Conservation (phyloP, 2,888 invertebrate genomes). For the Temnothorax unifasciatus region DNA sequence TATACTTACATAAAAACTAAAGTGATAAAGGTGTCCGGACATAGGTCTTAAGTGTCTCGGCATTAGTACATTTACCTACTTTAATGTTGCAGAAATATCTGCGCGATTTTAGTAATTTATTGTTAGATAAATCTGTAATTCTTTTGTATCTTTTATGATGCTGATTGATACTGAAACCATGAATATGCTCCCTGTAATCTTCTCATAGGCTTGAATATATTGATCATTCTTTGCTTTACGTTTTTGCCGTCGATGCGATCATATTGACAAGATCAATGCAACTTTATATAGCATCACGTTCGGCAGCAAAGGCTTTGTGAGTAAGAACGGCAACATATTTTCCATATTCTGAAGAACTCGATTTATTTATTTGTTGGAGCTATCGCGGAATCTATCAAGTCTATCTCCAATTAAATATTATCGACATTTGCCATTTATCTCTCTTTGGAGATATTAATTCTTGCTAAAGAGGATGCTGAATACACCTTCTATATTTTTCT, state of each 20-base stretch:
- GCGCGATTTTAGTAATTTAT: not conserved
- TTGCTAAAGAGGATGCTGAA: not conserved
- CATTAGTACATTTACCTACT: no score
- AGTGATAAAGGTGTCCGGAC: no score
- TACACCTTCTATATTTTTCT: not conserved
- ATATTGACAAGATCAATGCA: not conserved
- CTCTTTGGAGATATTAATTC: not conserved
- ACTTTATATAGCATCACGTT: not conserved
- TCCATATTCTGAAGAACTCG: not conserved
- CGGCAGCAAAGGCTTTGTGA: conserved; percentile 2
- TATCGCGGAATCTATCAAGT: not conserved
- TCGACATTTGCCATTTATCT: conserved; percentile 9
- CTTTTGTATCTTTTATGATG: not conserved
- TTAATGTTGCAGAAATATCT: not conserved
- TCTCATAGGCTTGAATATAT: not conserved
- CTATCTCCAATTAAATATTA: not conserved
- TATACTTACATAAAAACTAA: no score
- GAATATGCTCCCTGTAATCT: conserved; percentile 15
- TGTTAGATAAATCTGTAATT: not conserved
- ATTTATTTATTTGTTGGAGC: not conserved
- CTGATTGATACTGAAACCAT: not conserved
- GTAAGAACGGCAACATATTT: conserved; percentile 2
- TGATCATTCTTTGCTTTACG: not conserved
- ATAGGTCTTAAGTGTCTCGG: no score
- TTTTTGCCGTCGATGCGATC: not conserved